A percentile compares a stretch with the other conserved stretches of the same genome.
Conservation (phyloP, 2,797 vertebrate genomes). For the Onychomys torridus region DNA sequence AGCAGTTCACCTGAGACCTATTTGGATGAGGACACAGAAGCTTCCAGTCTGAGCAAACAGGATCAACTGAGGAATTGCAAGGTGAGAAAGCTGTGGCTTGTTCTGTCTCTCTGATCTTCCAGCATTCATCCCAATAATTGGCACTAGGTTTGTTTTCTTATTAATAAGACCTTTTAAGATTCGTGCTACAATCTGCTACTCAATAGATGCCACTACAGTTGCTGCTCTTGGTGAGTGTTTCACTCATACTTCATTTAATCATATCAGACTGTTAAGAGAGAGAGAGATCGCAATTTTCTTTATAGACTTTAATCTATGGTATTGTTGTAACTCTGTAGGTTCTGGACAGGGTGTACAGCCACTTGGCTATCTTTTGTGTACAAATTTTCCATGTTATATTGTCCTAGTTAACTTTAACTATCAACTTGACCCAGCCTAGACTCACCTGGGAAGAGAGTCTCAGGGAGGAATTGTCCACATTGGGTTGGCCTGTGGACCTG, state of each 20-base stretch:
- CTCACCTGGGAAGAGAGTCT: not conserved
- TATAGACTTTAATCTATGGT: not conserved
- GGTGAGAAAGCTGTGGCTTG: too few relatives aligned
- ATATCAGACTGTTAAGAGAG: not conserved
- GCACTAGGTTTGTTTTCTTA: too few relatives aligned
- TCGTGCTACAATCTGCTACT: not conserved
- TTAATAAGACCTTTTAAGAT: too few relatives aligned
- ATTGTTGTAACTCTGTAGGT: not conserved
- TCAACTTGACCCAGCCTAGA: not conserved
- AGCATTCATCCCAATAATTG: too few relatives aligned
- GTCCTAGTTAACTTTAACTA: not conserved
- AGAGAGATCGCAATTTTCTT: slow-evolving; percentile 14
- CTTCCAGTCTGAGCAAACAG: too few relatives aligned
- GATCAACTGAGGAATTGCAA: too few relatives aligned
- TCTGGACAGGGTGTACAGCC: not conserved
- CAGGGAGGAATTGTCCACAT: not conserved
- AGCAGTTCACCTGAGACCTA: too few relatives aligned
- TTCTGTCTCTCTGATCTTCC: too few relatives aligned
- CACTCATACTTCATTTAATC: slow-evolving; percentile 9
- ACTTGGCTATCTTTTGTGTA: not conserved
- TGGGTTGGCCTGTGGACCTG: not conserved
- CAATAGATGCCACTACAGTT: not conserved
- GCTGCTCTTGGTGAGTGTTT: not conserved
- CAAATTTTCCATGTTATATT: not conserved
- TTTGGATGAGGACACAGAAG: too few relatives aligned